A percentile compares a stretch with the other conserved stretches of the same genome.
phyloP scores from a whole-genome alignment of 2,888 invertebrate genomes.

The Sinotaia quadrata region DNA sequence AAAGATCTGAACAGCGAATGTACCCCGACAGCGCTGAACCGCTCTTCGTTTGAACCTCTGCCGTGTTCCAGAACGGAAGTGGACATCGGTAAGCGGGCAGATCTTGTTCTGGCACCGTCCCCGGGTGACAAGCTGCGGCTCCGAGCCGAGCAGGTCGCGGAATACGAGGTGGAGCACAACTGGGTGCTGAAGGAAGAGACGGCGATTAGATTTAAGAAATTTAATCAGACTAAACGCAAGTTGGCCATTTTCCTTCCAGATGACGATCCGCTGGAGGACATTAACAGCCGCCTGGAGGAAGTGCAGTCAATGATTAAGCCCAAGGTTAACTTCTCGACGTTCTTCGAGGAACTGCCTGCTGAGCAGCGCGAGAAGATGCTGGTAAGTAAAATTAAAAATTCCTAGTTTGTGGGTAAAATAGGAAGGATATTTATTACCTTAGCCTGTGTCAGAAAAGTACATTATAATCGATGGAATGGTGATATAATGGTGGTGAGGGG shows the following conservation, averaged over 20 bases:
- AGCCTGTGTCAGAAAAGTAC: too few species aligned
- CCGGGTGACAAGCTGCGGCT: conserved; percentile 24
- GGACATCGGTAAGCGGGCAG: not conserved
- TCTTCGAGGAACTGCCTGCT: conserved; percentile 48
- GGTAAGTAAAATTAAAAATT: conserved; percentile 53
- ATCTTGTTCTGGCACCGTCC: not conserved
- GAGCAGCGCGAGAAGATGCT: conserved; percentile 51
- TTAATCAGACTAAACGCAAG: conserved; percentile 47
- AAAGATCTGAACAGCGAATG: not conserved
- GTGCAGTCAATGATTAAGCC: conserved; percentile 60
- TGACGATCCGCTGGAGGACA: conserved; percentile 54
- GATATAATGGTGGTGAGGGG: too few species aligned
- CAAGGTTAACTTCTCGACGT: conserved; percentile 50
- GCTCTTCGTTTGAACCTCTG: not conserved
- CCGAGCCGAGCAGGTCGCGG: conserved; percentile 51
- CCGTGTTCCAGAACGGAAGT: not conserved
- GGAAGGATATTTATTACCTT: too few species aligned
- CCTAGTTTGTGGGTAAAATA: too few species aligned
- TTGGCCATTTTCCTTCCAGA: conserved; percentile 59
- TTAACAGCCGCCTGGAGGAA: conserved; percentile 56
- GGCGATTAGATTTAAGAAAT: conserved; percentile 46
- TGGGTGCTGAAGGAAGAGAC: conserved; percentile 58
- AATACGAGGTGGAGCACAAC: conserved; percentile 61
- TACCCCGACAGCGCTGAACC: not conserved
- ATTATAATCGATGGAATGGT: too few species aligned